Percentiles rank a stretch among this genome's conserved stretches.
Conservation (phyloP, 2,797 vertebrate genomes). For the Zenarchopterus dispar region DNA sequence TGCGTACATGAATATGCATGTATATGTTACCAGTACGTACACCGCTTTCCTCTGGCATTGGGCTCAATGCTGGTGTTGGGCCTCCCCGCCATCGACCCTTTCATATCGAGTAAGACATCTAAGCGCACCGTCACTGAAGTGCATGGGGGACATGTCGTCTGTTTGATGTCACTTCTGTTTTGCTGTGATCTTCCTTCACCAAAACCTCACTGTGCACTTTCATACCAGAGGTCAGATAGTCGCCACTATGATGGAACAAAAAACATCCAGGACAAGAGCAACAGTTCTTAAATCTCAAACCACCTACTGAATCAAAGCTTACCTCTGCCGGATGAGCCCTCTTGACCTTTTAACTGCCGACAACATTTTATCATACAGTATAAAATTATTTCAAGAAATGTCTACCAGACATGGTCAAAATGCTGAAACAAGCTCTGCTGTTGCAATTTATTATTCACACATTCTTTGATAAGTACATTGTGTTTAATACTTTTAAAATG, state of each 20-base stretch:
- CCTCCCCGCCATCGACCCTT: slow-evolving; percentile 41
- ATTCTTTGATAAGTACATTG: too few relatives aligned
- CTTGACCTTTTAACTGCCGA: neutral
- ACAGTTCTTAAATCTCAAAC: slow-evolving; percentile 35
- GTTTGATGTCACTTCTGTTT: slow-evolving; percentile 77
- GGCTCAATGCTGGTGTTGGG: slow-evolving; percentile 29
- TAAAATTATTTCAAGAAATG: too few relatives aligned
- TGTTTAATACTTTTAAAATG: too few relatives aligned
- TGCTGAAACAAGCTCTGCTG: too few relatives aligned
- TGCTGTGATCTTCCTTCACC: slow-evolving; percentile 55
- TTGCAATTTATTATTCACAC: too few relatives aligned
- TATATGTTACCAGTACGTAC: neutral
- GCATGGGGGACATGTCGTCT: slow-evolving; percentile 43
- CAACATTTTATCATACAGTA: neutral
- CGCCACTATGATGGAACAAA: slow-evolving; percentile 5
- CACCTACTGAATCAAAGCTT: slow-evolving; percentile 46
- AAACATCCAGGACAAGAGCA: slow-evolving; percentile 18
- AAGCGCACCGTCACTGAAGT: slow-evolving; percentile 32
- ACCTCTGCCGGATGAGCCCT: neutral
- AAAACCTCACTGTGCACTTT: slow-evolving; percentile 28
- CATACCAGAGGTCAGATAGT: slow-evolving; percentile 38
- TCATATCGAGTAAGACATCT: slow-evolving; percentile 59
- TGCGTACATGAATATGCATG: neutral
- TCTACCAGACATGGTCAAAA: too few relatives aligned
- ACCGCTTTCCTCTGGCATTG: slow-evolving; percentile 37